Base-by-base conservation (phyloP, 2,888 invertebrate species). In the Acrobasis suavella region DNA sequence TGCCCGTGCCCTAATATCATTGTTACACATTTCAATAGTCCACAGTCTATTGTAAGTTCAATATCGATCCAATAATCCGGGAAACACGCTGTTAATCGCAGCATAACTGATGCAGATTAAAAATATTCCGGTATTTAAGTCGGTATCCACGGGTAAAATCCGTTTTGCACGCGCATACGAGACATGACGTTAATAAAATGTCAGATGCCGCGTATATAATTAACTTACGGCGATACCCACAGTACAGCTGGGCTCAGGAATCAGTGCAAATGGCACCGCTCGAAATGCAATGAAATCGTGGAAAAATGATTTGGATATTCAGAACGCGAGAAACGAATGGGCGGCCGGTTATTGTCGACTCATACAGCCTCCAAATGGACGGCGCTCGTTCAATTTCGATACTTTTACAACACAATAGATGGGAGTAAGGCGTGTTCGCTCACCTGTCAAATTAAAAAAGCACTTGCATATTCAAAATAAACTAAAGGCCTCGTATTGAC, bases 371-470 rank as follows among this genome's bases (percentile, higher is more conserved):
- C 82, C 83, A 89, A 91, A 89, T 90, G 90, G 91, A 90, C 84
- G 78, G 80, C 78, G 82, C 79, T 78, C 83, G 86, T 90, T 87
- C 91, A 90, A 91, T 91, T 91, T 87, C 89, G 89, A 91, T 91
- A 91, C 91, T 90, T 88, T 90, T 79, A 83, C 87, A 85, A 89
- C 83, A 91, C 91, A 91, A 91, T 91, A 83, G 91, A 79, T 75
- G 80, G 80, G 81, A 85, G 87, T 82, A 89, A 91, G 91, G 90
- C 89, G 90, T 87, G 91, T 72, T 86, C 92, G 77, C 74, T 91
- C 89, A 90, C 87, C 89, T 91, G 88, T 87, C 87, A 91, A 91
- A 92, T 92, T 90, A 91, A 91, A 91, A 80, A 91, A 89, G 86
- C 86, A 85, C 87, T 85, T 84, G 83, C 85, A 87, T 84, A 85